These are phyloP conservation scores for Alentia gelatinosa DNA, from an alignment of 2,888 invertebrate genomes.

Conservation along the genomic window DNA sequence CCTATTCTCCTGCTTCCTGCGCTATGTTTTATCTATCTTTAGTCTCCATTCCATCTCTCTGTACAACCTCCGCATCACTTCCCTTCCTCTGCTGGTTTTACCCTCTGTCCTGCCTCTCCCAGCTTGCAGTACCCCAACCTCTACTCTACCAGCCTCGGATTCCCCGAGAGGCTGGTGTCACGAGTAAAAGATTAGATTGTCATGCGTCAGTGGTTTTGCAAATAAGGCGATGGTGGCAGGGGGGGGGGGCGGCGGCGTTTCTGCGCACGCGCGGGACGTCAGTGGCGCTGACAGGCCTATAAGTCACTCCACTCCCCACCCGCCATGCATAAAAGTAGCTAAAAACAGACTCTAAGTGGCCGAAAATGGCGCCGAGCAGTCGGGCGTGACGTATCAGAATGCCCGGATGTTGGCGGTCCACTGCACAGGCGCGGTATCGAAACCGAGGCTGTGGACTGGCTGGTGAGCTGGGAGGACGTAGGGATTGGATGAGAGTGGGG, in stretches of 20 bases:
- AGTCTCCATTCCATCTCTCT: too few relatives aligned
- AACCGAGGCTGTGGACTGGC: background rate
- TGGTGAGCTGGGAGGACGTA: background rate
- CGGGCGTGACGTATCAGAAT: conserved; percentile 27
- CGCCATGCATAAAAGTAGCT: conserved; percentile 25
- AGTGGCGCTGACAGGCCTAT: background rate
- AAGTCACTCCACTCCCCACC: background rate
- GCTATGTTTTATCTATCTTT: too few relatives aligned
- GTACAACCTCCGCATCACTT: too few relatives aligned
- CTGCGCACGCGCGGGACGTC: background rate
- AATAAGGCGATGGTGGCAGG: conserved; percentile 9
- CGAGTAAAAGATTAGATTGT: conserved; percentile 32
- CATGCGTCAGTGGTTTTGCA: conserved; percentile 15
- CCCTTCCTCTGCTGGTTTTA: too few relatives aligned
- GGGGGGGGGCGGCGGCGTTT: background rate
- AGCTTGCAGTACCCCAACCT: background rate
- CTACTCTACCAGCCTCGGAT: background rate
- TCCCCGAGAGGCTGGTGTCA: background rate
- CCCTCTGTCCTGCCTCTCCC: conserved; percentile 2
- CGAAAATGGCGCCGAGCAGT: background rate
- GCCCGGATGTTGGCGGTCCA: conserved; percentile 11
- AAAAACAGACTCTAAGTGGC: conserved; percentile 16
- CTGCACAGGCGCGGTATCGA: background rate
- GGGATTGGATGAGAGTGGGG: too few relatives aligned
- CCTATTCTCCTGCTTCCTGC: too few relatives aligned